Evolutionary conservation across 2,888 invertebrate genomes (phyloP).

Genomic region (Micoletzkya japonica): DNA sequence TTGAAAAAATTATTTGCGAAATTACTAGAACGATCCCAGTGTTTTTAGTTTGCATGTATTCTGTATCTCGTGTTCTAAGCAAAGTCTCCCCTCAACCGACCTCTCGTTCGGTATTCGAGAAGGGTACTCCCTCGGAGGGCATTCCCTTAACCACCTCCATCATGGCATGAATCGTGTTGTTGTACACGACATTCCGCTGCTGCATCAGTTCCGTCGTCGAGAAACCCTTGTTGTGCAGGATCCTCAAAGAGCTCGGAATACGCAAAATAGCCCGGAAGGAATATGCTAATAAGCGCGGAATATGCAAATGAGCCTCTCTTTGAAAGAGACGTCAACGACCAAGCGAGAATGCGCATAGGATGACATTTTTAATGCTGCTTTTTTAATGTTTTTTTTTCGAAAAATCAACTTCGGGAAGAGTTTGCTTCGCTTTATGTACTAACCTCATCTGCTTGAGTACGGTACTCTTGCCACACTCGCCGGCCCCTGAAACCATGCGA

Average conservation of each 20-base stretch:
- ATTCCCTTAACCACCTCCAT: not conserved
- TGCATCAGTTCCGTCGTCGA: constrained; percentile 40
- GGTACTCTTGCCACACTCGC: constrained; percentile 61
- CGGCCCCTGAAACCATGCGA: constrained; percentile 47
- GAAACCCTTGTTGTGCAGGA: constrained; percentile 55
- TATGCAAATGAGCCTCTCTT: too few relatives aligned
- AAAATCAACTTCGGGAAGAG: not conserved
- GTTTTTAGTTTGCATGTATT: too few relatives aligned
- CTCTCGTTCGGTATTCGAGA: too few relatives aligned
- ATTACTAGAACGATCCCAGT: too few relatives aligned
- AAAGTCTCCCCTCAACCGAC: not conserved
- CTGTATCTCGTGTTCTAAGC: too few relatives aligned
- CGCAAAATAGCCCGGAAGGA: too few relatives aligned
- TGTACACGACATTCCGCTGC: constrained; percentile 51
- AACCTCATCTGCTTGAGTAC: constrained; percentile 61
- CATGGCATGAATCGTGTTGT: constrained; percentile 59
- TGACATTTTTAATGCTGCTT: not conserved
- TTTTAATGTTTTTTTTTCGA: not conserved
- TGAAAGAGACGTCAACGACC: too few relatives aligned
- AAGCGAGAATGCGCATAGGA: too few relatives aligned
- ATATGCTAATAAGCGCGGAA: too few relatives aligned
- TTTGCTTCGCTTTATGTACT: not conserved
- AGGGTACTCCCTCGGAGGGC: too few relatives aligned
- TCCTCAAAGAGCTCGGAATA: too few relatives aligned
- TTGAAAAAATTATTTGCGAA: too few relatives aligned